These are phyloP conservation scores for Holacanthella duospinosa DNA, from an alignment of 2,888 invertebrate genomes.

Conservation along the genomic window DNA sequence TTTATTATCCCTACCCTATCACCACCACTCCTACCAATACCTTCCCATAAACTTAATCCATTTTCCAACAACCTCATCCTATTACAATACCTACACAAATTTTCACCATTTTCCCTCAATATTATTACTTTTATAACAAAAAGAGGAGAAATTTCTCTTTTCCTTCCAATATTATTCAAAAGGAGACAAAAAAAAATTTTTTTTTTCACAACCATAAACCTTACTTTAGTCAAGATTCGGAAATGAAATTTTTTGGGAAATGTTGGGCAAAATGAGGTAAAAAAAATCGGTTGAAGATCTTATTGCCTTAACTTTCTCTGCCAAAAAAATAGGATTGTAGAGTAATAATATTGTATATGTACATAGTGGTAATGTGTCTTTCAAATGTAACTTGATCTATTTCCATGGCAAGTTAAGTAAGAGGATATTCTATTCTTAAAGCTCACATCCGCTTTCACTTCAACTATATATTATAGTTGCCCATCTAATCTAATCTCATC, in stretches of 20 bases:
- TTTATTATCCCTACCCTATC: neutral
- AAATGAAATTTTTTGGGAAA: neutral
- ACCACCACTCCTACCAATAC: neutral
- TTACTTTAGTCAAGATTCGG: neutral
- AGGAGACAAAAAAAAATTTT: neutral
- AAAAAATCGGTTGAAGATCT: no score
- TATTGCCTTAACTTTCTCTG: no score
- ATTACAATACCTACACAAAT: neutral
- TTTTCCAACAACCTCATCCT: neutral
- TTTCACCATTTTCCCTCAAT: no score
- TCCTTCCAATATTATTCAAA: no score
- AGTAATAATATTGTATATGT: neutral
- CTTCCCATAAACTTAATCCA: neutral
- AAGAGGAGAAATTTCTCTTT: no score
- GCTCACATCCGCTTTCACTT: neutral
- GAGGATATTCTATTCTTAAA: neutral
- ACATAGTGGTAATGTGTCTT: neutral
- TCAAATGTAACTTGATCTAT: neutral
- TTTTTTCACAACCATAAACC: slow-evolving; percentile 1
- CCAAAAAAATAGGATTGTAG: no score
- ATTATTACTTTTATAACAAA: no score
- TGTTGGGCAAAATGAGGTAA: neutral
- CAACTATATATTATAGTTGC: neutral
- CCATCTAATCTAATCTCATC: slow-evolving; percentile 1
- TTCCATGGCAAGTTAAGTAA: neutral